A percentile compares a stretch with the other conserved stretches of the same genome.
Conservation (phyloP, 2,888 invertebrate species). For the Metacarcinus magister region DNA sequence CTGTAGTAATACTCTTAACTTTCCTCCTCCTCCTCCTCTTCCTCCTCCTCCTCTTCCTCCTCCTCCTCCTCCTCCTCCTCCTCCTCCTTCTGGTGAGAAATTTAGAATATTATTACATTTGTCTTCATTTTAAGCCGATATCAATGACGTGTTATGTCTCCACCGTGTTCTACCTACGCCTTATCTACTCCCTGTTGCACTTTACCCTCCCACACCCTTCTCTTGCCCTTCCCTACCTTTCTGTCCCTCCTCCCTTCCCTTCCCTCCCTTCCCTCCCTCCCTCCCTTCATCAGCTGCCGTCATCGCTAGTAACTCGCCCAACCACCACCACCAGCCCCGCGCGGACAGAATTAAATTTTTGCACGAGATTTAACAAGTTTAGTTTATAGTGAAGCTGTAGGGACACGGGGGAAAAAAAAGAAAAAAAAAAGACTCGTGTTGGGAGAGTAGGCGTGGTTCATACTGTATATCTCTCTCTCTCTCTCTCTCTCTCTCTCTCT, state of each 20-base stretch:
- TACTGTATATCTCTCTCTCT: background rate
- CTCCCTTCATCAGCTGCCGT: background rate
- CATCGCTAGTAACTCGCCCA: background rate
- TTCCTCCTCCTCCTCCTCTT: background rate
- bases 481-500: background rate
- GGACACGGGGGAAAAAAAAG: background rate
- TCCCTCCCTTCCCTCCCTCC: background rate
- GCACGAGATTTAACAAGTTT: slow-evolving; percentile 10
- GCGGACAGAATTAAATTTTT: slow-evolving; percentile 19
- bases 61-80: background rate
- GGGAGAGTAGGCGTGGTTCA: background rate
- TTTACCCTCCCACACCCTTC: background rate
- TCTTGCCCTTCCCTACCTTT: too few relatives aligned
- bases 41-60: background rate
- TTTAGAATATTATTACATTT: slow-evolving; percentile 27
- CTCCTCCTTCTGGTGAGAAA: background rate
- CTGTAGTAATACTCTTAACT: background rate
- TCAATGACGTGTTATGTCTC: background rate
- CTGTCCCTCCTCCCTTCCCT: background rate
- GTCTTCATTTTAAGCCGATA: slow-evolving; percentile 16
- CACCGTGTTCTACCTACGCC: background rate
- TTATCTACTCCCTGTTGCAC: slow-evolving; percentile 5
- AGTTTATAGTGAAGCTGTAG: background rate
- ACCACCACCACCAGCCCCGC: background rate
- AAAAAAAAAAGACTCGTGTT: background rate